Evolutionary conservation across 2,113 vertebrate genomes (phyloP), one percentile per base, ranked within the genome.

Genomic region (Trematomus loennbergii): DNA sequence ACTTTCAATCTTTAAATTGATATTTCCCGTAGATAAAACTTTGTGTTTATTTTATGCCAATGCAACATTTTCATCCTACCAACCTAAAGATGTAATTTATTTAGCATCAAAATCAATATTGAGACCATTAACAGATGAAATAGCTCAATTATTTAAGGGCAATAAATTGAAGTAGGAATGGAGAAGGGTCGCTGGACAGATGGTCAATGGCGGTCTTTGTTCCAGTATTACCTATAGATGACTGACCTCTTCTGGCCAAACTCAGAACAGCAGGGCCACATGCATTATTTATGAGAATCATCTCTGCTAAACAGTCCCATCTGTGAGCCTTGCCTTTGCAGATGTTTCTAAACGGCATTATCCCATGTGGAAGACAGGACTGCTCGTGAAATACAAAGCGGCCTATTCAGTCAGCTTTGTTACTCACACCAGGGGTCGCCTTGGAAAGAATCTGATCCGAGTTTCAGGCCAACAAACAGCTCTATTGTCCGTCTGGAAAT

Each of bases 171-270:
- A 82, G 57, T 4, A 53, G 63, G 45, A 53, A 52, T 12, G 29
- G 61, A 52, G 54, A 59, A 46, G 52, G 59, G 33, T 6, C 58
- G 50, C 17, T 12, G 53, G 49, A 68, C 90, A 89, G 85, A 86
- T 92, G 87, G 88, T 83, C 78, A 84, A 64, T 52, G 1, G 79
- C 18, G 2, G n/a, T 17, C 68, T 80, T 89, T 86, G 65, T 83
- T 72, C 20, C 45, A 40, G 33, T 22, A 72, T 88, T 81, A 66
- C 20, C 40, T 60, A 78, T 72, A 64, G 57, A 40, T 72, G 59
- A 57, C 83, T 91, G 93, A 75, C 94, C 90, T 89, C 95, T 92
- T 54, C 75, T 94, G 95, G 93, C 7, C 69, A 79, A 46, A 84
- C 6, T 12, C 12, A 62, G 75, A 83, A 91, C 57, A 84, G 62